phyloP scores from a whole-genome alignment of 1,140 invertebrate genomes.

The Pentalonia nigronervosa region DNA sequence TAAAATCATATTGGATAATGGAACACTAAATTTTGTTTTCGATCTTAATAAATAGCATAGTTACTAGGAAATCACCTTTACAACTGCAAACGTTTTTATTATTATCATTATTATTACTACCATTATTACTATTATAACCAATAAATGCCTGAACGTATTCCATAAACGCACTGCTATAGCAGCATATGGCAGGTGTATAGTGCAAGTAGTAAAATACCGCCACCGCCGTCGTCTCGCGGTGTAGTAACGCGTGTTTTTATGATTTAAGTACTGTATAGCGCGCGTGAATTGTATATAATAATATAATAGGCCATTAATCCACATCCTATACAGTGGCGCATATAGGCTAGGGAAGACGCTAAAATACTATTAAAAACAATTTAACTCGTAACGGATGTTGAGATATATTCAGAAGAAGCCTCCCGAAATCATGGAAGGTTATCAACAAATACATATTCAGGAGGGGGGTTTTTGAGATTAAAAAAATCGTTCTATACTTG shows the following conservation, averaged over 20 bases:
- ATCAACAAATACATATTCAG: background rate
- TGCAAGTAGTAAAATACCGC: background rate
- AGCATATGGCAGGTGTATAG: background rate
- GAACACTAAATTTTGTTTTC: background rate
- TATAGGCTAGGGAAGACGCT: background rate
- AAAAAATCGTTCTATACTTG: background rate
- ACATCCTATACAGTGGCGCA: background rate
- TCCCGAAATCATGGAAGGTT: background rate
- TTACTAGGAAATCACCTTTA: background rate
- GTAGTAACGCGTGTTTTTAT: constrained; percentile 5
- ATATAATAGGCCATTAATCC: background rate
- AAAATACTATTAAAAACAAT: background rate
- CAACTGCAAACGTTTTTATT: background rate
- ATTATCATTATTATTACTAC: background rate
- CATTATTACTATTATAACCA: background rate
- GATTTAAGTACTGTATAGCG: background rate
- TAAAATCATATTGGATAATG: background rate
- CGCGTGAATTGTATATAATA: background rate
- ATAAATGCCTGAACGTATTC: background rate
- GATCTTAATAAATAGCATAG: background rate
- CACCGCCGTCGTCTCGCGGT: background rate
- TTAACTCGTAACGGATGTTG: background rate
- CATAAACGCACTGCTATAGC: background rate
- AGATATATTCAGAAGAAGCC: background rate
- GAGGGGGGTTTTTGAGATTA: background rate